Evolutionary conservation across 2,113 vertebrate genomes (phyloP), one percentile per base, ranked within the genome.

Genomic region (Pygoscelis antarcticus): DNA sequence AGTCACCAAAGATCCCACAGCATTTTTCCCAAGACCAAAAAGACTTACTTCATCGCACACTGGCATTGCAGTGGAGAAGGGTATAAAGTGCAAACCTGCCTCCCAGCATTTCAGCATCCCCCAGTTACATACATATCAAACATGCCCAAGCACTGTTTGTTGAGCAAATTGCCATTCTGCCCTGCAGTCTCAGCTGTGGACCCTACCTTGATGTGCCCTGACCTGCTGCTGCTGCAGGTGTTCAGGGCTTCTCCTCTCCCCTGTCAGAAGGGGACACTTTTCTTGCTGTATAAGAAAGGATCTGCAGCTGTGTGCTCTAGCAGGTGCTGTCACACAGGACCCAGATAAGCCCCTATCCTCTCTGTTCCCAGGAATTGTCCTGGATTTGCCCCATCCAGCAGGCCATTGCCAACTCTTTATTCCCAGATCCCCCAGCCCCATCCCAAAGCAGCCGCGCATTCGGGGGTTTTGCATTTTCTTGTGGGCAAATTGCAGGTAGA

Each of bases 241-340:
- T 20, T 30, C 74, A 10, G 82, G 18, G 51, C n/a, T 80, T 8
- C 66, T 46, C 42, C 2, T 19, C 23, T 21, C 26, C 51, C 27
- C n/a, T 8, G 0, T 1, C 42, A 38, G 40, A 16, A 44, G 27
- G 11, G 6, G 8, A 54, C 13, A 2, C 7, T 44, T 14, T 27
- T n/a, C 23, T 16, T 79, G 40, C 51, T 16, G 11, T 8, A 5
- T 2, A 11, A 54, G 21, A 44, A 32, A 40, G 29, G 32, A 7
- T n/a, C 42, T 58, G 23, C n/a, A 51, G 58, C 20, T 30, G 8
- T 30, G n/a, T 21, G 16, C 36, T 74, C 44, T 9, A 5, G 2
- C 0, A 0, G 0, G 19, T n/a, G 13, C 65, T 65, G 52, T 34
- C 17, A 7, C 13, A 8, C 21, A 19, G 51, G 20, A 17, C 10